These are phyloP conservation scores for Sebastiscus tertius DNA, from an alignment of 2,797 vertebrate genomes.

Conservation along the genomic window DNA sequence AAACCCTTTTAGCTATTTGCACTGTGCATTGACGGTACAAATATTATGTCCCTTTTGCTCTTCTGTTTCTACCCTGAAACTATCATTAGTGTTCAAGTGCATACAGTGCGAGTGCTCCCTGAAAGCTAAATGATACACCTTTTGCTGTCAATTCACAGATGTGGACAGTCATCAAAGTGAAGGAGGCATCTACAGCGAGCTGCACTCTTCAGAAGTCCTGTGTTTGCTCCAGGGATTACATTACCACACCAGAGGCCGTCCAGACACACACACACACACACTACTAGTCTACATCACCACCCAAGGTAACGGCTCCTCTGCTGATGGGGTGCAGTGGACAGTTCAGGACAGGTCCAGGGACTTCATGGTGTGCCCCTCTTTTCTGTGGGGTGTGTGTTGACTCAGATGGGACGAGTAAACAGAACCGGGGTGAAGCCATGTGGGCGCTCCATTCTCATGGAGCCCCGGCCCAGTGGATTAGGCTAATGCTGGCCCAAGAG, in stretches of 20 bases:
- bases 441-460: constrained; percentile 82
- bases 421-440: constrained; percentile 72
- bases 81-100: not conserved
- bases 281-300: constrained; percentile 20
- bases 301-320: constrained; percentile 53
- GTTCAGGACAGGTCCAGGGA: constrained; percentile 17
- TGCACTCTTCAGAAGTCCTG: constrained; percentile 45
- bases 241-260: constrained; percentile 65
- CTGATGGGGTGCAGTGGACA: constrained; percentile 5
- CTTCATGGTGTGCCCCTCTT: constrained; percentile 51
- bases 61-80: not conserved
- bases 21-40: not conserved
- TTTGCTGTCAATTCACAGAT: constrained; percentile 40
- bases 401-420: constrained; percentile 88
- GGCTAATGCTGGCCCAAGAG: constrained; percentile 82
- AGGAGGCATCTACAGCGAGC: constrained; percentile 19
- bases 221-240: constrained; percentile 74
- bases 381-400: constrained; percentile 81
- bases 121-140: not conserved
- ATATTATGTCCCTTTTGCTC: not conserved
- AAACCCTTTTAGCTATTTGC: constrained; percentile 21
- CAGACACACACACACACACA: constrained; percentile 23
- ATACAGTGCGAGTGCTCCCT: not conserved
- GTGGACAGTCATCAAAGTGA: constrained; percentile 42
- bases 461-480: constrained; percentile 84